phyloP scores from a whole-genome alignment of 2,888 invertebrate species.

The Trilocha varians region DNA sequence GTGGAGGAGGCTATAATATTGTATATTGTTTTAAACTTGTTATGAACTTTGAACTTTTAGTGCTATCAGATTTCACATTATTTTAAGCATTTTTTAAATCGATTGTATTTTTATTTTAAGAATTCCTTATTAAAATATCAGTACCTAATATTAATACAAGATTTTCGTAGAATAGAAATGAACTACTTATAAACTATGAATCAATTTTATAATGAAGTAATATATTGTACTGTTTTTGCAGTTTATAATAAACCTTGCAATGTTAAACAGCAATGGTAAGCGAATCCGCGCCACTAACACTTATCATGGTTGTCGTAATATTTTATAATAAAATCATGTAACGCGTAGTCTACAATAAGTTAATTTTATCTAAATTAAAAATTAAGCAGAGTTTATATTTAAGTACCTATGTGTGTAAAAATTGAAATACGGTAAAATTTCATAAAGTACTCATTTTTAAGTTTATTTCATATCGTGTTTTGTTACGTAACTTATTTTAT shows the following conservation, averaged over 20 bases:
- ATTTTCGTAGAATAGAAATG: background rate
- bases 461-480: slow-evolving; percentile 26
- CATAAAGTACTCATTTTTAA: slow-evolving; percentile 28
- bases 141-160: background rate
- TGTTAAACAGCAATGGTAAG: background rate
- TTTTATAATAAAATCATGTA: background rate
- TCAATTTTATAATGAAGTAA: too few species aligned
- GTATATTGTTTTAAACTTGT: slow-evolving; percentile 13
- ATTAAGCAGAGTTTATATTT: background rate
- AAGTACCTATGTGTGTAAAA: background rate
- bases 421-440: background rate
- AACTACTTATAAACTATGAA: background rate
- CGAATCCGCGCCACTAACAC: slow-evolving; percentile 6
- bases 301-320: too few species aligned
- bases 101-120: slow-evolving; percentile 3
- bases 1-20: slow-evolving; percentile 41
- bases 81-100: background rate
- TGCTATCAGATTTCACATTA: background rate
- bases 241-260: background rate
- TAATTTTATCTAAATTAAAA: background rate
- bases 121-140: slow-evolving; percentile 8
- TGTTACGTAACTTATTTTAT: slow-evolving; percentile 51
- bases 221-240: too few species aligned
- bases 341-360: background rate
- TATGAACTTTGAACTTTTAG: slow-evolving; percentile 10